A percentile compares a stretch with the other conserved stretches of the same genome.
Conservation (phyloP, 2,888 invertebrate species). For the Thecocarcelia acutangulata region DNA sequence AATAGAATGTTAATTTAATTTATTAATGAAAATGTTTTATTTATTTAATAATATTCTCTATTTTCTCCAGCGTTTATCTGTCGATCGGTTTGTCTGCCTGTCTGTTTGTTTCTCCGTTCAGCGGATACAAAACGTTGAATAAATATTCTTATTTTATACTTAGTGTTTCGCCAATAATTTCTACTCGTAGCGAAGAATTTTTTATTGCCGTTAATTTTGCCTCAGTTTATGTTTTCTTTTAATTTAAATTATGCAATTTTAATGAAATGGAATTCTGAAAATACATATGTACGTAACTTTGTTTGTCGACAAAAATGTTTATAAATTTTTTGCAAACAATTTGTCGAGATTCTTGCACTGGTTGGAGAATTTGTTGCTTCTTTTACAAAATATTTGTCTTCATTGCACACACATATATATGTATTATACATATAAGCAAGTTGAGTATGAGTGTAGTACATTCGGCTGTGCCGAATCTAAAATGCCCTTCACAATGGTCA, state of each 20-base stretch:
- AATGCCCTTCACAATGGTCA: too few species aligned
- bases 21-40: conserved; percentile 46
- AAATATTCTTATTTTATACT: conserved; percentile 23
- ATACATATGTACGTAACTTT: too few species aligned
- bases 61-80: conserved; percentile 2
- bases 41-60: conserved; percentile 25
- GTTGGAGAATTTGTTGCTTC: too few species aligned
- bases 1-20: conserved; percentile 56
- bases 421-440: too few species aligned
- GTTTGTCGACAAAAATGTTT: too few species aligned
- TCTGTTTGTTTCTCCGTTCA: neutral
- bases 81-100: neutral
- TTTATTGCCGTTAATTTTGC: neutral
- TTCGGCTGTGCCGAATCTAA: too few species aligned
- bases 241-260: neutral
- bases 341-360: too few species aligned
- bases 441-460: too few species aligned
- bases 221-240: neutral
- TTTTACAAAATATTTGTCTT: too few species aligned
- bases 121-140: neutral
- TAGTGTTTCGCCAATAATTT: neutral
- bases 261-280: too few species aligned
- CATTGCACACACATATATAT: too few species aligned
- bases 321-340: too few species aligned
- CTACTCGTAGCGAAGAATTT: neutral